phyloP scores from a whole-genome alignment of 1,140 invertebrate genomes.

The Procambarus virginalis region DNA sequence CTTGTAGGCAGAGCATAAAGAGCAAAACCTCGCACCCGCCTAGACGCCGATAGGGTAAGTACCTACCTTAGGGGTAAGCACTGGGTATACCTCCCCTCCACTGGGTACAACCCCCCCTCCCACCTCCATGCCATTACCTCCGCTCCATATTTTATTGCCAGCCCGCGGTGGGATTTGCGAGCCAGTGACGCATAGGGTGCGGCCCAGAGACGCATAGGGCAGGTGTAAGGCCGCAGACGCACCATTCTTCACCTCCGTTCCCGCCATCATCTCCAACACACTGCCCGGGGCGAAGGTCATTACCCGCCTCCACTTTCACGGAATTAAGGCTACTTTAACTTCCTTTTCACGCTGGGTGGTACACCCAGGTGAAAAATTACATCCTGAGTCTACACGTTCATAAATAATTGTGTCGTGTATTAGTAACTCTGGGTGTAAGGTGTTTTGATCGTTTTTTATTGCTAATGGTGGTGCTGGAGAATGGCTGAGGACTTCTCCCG shows the following conservation, averaged over 20 bases:
- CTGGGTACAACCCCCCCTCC: too few relatives aligned
- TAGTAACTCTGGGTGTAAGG: too few relatives aligned
- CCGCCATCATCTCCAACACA: not conserved
- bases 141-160: constrained; percentile 47
- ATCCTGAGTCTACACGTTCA: too few relatives aligned
- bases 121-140: constrained; percentile 26
- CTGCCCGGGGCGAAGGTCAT: not conserved
- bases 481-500: too few relatives aligned
- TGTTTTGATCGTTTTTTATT: not conserved
- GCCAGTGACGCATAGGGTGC: not conserved
- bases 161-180: not conserved
- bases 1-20: too few relatives aligned
- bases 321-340: not conserved
- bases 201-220: not conserved
- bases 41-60: too few relatives aligned
- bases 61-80: too few relatives aligned
- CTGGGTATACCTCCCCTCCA: too few relatives aligned
- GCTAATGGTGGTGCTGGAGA: too few relatives aligned
- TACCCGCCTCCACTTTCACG: not conserved
- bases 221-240: not conserved
- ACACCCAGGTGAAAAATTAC: too few relatives aligned
- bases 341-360: not conserved
- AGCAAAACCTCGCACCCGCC: too few relatives aligned
- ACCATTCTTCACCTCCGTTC: constrained; percentile 6
- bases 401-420: too few relatives aligned